phyloP scores from a whole-genome alignment of 2,113 vertebrate genomes.

The Thamnophis sirtalis region DNA sequence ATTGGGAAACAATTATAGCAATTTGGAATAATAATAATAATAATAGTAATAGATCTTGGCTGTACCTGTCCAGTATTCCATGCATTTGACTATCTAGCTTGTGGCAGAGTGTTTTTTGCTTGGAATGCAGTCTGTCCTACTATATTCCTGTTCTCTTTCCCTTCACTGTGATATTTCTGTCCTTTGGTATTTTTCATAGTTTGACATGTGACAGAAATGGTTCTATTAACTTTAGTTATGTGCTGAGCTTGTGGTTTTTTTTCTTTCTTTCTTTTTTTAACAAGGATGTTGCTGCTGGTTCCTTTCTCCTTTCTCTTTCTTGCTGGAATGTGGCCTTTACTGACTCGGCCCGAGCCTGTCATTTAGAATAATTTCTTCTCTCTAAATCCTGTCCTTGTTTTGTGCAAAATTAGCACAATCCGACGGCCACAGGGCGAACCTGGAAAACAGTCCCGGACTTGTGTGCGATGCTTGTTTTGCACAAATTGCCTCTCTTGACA shows the following conservation, averaged over 20 bases:
- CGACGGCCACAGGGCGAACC: conserved; percentile 79
- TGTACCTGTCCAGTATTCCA: background rate
- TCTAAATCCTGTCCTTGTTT: conserved; percentile 72
- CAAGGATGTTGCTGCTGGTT: conserved; percentile 60
- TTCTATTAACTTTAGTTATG: conserved; percentile 71
- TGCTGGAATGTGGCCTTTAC: conserved; percentile 79
- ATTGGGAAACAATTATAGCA: too few relatives aligned
- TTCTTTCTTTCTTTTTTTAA: conserved; percentile 54
- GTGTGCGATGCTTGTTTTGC: conserved; percentile 61
- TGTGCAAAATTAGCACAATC: conserved; percentile 84
- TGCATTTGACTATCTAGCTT: conserved; percentile 50
- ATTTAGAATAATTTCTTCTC: conserved; percentile 86
- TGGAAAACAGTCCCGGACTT: conserved; percentile 69
- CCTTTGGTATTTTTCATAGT: conserved; percentile 73
- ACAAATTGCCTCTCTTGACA: background rate
- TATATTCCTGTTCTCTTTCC: conserved; percentile 45
- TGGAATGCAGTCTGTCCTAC: conserved; percentile 37
- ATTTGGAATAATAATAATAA: background rate
- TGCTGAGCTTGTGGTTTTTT: conserved; percentile 77
- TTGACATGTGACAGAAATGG: conserved; percentile 70
- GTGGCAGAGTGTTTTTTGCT: conserved; percentile 36
- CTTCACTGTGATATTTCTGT: conserved; percentile 63
- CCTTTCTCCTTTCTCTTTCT: conserved; percentile 68
- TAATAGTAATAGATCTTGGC: background rate
- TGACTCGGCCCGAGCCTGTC: conserved; percentile 84